These are phyloP conservation scores for Apis laboriosa DNA, from an alignment of 1,140 invertebrate species.

Conservation along the genomic window DNA sequence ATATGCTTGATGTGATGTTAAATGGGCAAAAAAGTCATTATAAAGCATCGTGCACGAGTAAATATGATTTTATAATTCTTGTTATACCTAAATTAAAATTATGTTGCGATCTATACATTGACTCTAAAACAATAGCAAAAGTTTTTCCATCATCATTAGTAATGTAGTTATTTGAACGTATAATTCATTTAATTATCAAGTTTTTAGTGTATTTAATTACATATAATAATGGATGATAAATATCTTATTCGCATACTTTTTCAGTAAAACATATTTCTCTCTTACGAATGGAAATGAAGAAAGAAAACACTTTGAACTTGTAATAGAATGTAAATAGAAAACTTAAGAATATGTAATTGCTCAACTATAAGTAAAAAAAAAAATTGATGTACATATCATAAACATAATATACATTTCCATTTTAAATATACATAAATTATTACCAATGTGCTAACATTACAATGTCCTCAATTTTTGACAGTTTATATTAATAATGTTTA, in stretches of 20 bases:
- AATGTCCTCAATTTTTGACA: neutral
- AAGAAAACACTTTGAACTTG: no score
- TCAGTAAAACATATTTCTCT: no score
- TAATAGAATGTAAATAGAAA: neutral
- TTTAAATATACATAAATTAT: neutral
- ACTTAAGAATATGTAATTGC: neutral
- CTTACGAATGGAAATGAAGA: neutral
- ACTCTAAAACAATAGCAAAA: neutral
- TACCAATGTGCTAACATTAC: neutral
- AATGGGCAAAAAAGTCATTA: neutral
- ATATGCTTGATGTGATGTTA: neutral
- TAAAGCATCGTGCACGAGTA: neutral
- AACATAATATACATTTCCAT: neutral
- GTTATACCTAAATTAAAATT: constrained; percentile 1
- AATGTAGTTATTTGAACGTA: no score
- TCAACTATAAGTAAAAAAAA: neutral
- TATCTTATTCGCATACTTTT: neutral
- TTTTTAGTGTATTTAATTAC: neutral
- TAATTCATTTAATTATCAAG: neutral
- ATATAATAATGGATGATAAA: neutral
- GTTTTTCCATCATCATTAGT: neutral
- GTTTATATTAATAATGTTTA: neutral
- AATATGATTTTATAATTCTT: neutral
- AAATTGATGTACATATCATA: neutral
- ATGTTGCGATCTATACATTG: neutral